Evolutionary conservation across 2,888 invertebrate genomes (phyloP).

Genomic region (Saturnia pavonia): DNA sequence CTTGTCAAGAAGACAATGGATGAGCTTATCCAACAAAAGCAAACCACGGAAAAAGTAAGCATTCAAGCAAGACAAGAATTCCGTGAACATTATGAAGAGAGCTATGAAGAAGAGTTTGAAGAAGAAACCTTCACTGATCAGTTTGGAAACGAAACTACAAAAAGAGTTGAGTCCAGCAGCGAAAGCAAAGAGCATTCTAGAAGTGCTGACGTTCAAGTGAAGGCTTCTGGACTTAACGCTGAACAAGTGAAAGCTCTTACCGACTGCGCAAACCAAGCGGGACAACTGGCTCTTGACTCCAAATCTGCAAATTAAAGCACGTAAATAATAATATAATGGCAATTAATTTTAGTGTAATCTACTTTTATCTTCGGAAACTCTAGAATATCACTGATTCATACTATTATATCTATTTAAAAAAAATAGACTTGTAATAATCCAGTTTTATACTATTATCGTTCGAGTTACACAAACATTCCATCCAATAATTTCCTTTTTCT

Average conservation of each 20-base stretch:
- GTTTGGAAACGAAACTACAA: constrained; percentile 71
- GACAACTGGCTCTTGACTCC: constrained; percentile 75
- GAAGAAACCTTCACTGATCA: constrained; percentile 76
- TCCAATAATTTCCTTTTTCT: constrained; percentile 29
- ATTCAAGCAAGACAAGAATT: constrained; percentile 79
- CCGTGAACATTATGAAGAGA: constrained; percentile 71
- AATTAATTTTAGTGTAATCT: neutral
- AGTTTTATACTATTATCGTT: constrained; percentile 35
- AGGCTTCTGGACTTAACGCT: constrained; percentile 71
- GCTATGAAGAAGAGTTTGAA: constrained; percentile 77
- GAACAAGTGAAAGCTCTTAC: constrained; percentile 76
- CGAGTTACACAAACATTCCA: constrained; percentile 42
- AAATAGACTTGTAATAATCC: too few species aligned
- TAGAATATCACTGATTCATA: neutral
- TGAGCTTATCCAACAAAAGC: constrained; percentile 65
- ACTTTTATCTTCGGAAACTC: neutral
- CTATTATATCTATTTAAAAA: neutral
- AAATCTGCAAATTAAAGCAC: constrained; percentile 72
- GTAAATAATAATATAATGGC: constrained; percentile 51
- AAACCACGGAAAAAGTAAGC: constrained; percentile 66
- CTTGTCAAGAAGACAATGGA: constrained; percentile 77
- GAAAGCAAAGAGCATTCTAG: constrained; percentile 76
- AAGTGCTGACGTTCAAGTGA: constrained; percentile 76
- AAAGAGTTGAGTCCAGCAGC: constrained; percentile 72
- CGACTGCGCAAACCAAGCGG: constrained; percentile 75